Evolutionary conservation across 1,140 invertebrate genomes (phyloP).

Genomic region (Phymorhynchus buccinoides): DNA sequence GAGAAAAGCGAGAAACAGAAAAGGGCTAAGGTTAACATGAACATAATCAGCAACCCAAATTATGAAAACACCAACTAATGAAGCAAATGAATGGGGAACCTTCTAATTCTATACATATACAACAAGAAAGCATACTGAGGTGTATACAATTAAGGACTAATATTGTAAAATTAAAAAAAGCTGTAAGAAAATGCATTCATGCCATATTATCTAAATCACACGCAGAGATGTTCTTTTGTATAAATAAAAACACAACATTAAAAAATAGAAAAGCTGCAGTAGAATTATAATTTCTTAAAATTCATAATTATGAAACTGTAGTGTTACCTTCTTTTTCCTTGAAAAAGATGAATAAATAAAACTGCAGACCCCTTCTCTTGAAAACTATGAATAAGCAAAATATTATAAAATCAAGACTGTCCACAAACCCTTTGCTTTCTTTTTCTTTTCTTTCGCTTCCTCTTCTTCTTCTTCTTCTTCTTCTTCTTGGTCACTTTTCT

Average conservation of each 20-base stretch:
- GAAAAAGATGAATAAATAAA: no score
- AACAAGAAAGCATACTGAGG: not conserved
- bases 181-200: not conserved
- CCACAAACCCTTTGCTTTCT: not conserved
- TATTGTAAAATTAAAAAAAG: not conserved
- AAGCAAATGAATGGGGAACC: not conserved
- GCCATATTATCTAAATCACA: no score
- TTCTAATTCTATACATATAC: not conserved
- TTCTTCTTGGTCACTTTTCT: conserved; percentile 13
- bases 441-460: conserved; percentile 1
- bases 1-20: no score
- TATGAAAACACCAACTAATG: not conserved
- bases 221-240: no score
- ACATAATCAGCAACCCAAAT: not conserved
- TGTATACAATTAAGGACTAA: not conserved
- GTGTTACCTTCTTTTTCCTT: no score
- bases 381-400: no score
- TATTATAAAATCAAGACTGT: not conserved
- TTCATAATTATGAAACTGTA: no score
- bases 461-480: conserved; percentile 16
- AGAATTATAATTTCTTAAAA: no score
- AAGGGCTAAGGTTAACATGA: no score
- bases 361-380: no score
- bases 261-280: no score
- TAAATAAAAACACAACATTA: no score